These are phyloP conservation scores for Leucoraja erinaceus DNA, from an alignment of 2,113 vertebrate genomes.

Conservation along the genomic window DNA sequence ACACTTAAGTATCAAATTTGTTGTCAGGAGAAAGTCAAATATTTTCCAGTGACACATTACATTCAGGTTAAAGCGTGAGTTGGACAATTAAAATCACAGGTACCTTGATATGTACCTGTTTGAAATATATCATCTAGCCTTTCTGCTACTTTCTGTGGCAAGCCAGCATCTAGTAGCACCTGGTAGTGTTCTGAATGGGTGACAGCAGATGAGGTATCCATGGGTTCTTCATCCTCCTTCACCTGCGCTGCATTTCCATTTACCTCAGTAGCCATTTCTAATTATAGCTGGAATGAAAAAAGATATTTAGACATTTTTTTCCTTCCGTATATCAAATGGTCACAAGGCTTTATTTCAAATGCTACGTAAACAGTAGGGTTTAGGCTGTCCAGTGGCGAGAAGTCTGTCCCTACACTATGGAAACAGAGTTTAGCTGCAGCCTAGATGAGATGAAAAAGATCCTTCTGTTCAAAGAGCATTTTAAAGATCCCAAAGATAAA, in stretches of 20 bases:
- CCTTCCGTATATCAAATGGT: conserved; percentile 41
- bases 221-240: conserved; percentile 95
- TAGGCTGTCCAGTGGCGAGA: background rate
- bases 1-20: conserved; percentile 26
- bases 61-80: conserved; percentile 26
- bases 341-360: conserved; percentile 33
- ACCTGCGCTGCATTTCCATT: conserved; percentile 87
- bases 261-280: conserved; percentile 93
- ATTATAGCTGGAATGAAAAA: conserved; percentile 41
- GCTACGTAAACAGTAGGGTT: background rate
- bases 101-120: conserved; percentile 72
- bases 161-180: conserved; percentile 86
- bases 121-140: conserved; percentile 97
- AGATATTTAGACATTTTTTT: conserved; percentile 43
- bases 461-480: background rate
- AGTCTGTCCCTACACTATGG: background rate
- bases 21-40: conserved; percentile 1
- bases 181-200: conserved; percentile 90
- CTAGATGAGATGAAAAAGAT: conserved; percentile 18
- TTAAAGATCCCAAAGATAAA: background rate
- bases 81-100: conserved; percentile 34
- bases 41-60: conserved; percentile 26
- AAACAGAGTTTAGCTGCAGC: conserved; percentile 11
- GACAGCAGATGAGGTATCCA: conserved; percentile 85
- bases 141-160: conserved; percentile 93